phyloP scores from a whole-genome alignment of 2,797 vertebrate genomes.

The Mormyrops attenuatus region DNA sequence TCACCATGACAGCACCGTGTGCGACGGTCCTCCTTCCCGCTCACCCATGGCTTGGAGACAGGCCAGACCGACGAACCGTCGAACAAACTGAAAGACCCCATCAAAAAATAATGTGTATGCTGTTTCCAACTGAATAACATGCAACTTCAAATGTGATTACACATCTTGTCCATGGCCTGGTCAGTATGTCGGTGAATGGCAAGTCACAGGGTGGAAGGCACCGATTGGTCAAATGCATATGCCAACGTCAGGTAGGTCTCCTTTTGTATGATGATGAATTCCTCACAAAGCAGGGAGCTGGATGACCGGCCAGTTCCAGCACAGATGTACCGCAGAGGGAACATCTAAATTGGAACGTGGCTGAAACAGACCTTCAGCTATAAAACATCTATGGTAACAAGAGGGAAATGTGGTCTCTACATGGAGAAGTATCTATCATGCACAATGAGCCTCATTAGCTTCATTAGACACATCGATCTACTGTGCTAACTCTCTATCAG shows the following conservation, averaged over 20 bases:
- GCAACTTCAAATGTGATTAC: neutral
- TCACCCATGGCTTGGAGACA: neutral
- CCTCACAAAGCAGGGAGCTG: neutral
- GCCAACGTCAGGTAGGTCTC: neutral
- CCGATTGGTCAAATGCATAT: neutral
- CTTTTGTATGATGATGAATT: neutral
- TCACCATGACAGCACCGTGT: conserved; percentile 20
- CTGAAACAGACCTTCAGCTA: neutral
- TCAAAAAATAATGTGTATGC: neutral
- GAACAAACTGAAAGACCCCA: neutral
- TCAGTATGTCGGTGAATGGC: neutral
- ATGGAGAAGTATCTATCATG: neutral
- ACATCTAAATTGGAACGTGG: neutral
- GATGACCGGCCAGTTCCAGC: neutral
- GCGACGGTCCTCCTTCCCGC: neutral
- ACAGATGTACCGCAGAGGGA: neutral
- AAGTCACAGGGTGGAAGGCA: neutral
- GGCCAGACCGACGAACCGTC: neutral
- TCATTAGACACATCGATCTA: neutral
- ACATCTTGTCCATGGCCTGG: neutral
- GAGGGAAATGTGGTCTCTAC: neutral
- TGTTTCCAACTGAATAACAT: neutral
- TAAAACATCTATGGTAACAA: neutral
- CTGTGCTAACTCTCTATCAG: neutral
- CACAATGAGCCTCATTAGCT: neutral